A percentile compares a stretch with the other conserved stretches of the same genome.
phyloP scores from a whole-genome alignment of 2,113 vertebrate species.

The Caranx melampygus region DNA sequence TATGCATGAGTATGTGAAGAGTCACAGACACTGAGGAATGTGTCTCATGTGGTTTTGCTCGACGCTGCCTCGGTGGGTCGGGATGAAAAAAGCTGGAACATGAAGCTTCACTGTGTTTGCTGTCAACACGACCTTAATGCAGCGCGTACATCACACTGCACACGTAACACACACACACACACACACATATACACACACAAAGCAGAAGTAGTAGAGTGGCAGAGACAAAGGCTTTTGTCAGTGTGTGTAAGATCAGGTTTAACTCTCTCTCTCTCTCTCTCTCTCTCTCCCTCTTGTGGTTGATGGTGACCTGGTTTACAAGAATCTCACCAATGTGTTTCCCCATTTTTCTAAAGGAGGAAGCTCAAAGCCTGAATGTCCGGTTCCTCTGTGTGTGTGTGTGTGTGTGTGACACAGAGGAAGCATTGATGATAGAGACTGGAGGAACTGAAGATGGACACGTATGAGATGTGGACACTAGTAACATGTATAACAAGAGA shows the following conservation, averaged over 20 bases:
- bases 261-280: no score
- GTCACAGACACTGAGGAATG: constrained; percentile 14
- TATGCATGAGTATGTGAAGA: background rate
- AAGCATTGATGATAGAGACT: background rate
- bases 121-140: constrained; percentile 31
- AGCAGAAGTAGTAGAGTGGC: constrained; percentile 11
- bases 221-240: constrained; percentile 62
- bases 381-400: background rate
- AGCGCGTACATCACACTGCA: background rate
- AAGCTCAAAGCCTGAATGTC: constrained; percentile 1
- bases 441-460: no score
- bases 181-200: constrained; percentile 14
- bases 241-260: background rate
- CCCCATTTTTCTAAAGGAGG: constrained; percentile 30
- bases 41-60: constrained; percentile 44
- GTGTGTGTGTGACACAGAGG: background rate
- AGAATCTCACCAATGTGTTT: constrained; percentile 11
- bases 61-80: background rate
- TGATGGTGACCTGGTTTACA: accelerated
- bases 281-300: constrained; percentile 27
- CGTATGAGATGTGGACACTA: no score
- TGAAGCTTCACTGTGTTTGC: constrained; percentile 33
- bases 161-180: constrained; percentile 25
- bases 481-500: no score
- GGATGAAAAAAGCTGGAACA: constrained; percentile 1